These are phyloP conservation scores for Papilio demoleus DNA, from an alignment of 2,888 invertebrate genomes.

Conservation along the genomic window DNA sequence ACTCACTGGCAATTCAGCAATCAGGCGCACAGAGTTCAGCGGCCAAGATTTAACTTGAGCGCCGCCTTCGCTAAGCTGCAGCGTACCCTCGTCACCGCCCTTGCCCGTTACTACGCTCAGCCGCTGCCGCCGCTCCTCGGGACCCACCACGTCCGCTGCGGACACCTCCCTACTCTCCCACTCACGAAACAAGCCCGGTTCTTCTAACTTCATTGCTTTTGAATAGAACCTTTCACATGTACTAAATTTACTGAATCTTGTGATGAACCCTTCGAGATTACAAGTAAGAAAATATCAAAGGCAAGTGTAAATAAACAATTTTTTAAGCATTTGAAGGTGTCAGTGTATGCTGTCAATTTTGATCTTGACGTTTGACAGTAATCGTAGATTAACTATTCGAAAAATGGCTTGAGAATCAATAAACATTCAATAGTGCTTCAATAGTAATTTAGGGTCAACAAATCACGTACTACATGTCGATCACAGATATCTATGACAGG, in stretches of 20 bases:
- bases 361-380: neutral
- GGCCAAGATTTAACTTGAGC: constrained; percentile 50
- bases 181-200: constrained; percentile 47
- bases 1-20: constrained; percentile 48
- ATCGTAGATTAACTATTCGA: neutral
- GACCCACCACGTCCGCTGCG: constrained; percentile 52
- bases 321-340: neutral
- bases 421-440: no score
- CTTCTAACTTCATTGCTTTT: constrained; percentile 60
- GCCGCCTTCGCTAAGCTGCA: constrained; percentile 48
- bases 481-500: no score
- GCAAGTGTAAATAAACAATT: constrained; percentile 2
- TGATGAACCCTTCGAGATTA: neutral
- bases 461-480: no score
- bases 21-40: constrained; percentile 47
- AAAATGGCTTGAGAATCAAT: neutral
- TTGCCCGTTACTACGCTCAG: constrained; percentile 43
- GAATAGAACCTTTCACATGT: neutral
- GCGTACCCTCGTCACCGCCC: constrained; percentile 42
- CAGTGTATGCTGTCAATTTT: neutral
- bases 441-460: no score
- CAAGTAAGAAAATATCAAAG: neutral
- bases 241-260: neutral
- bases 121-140: constrained; percentile 41
- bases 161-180: constrained; percentile 55